Percentiles rank a stretch among this genome's conserved stretches.
These are phyloP conservation scores for Atethmia centrago DNA, from an alignment of 2,888 invertebrate species.

Conservation along the genomic window DNA sequence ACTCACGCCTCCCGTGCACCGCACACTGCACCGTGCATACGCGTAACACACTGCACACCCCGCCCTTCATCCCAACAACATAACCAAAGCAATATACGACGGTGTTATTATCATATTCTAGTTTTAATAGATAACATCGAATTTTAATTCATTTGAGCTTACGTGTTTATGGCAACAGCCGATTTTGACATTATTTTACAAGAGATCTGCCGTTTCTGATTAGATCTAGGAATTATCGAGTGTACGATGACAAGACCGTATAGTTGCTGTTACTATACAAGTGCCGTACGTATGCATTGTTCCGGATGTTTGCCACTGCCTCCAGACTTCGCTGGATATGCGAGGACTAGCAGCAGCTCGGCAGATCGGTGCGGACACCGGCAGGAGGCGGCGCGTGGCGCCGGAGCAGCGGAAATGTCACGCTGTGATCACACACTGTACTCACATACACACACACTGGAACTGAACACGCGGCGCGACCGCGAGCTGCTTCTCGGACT, in stretches of 20 bases:
- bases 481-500: background rate
- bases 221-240: background rate
- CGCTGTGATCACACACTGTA: conserved; percentile 5
- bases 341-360: background rate
- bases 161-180: background rate
- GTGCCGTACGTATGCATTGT: conserved; percentile 29
- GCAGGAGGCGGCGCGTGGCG: background rate
- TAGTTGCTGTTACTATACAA: background rate
- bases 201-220: background rate
- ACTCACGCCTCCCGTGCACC: background rate
- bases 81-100: background rate
- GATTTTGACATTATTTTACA: background rate
- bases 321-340: background rate
- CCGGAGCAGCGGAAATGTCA: background rate
- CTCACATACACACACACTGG: conserved; percentile 23
- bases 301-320: background rate
- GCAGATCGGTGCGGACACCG: background rate
- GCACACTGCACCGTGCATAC: too few relatives aligned
- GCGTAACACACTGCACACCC: background rate
- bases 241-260: too few relatives aligned
- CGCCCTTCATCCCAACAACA: background rate
- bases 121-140: background rate
- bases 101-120: background rate
- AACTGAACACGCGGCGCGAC: conserved; percentile 15
- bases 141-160: background rate